Percentiles rank a stretch among this genome's conserved stretches.
phyloP scores from a whole-genome alignment of 2,113 vertebrate genomes.

The Paramisgurnus dabryanus region DNA sequence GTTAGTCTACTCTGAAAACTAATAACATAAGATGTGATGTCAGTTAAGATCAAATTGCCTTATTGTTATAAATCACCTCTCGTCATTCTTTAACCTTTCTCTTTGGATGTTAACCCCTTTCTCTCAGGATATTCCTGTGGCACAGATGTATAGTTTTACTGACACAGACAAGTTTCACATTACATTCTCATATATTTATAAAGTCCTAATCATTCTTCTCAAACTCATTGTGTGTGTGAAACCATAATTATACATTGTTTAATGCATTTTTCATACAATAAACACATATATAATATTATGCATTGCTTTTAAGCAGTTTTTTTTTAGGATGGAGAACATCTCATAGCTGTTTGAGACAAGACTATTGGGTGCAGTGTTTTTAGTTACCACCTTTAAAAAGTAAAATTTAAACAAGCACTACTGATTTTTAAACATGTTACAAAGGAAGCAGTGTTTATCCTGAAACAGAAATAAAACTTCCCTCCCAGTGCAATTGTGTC shows the following conservation, averaged over 20 bases:
- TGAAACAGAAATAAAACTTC: neutral
- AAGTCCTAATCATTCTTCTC: neutral
- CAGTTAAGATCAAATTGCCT: constrained; percentile 12
- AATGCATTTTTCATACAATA: constrained; percentile 6
- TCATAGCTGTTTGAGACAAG: neutral
- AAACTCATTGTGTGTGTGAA: constrained; percentile 3
- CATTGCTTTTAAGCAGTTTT: neutral
- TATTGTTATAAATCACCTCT: neutral
- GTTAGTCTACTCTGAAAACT: neutral
- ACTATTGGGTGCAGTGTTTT: no score
- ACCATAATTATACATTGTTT: neutral
- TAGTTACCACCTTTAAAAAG: no score
- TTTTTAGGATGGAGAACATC: neutral
- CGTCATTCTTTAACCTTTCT: neutral
- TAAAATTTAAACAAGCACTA: no score
- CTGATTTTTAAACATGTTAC: neutral
- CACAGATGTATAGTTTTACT: neutral
- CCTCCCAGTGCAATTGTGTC: neutral
- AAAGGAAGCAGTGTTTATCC: neutral
- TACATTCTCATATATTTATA: neutral
- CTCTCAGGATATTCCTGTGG: constrained; percentile 4
- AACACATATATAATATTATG: neutral
- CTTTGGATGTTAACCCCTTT: neutral
- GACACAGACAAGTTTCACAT: constrained; percentile 7
- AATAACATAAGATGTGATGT: neutral